Evolutionary conservation across 2,797 vertebrate species (phyloP).

Genomic region (Microcaecilia unicolor): DNA sequence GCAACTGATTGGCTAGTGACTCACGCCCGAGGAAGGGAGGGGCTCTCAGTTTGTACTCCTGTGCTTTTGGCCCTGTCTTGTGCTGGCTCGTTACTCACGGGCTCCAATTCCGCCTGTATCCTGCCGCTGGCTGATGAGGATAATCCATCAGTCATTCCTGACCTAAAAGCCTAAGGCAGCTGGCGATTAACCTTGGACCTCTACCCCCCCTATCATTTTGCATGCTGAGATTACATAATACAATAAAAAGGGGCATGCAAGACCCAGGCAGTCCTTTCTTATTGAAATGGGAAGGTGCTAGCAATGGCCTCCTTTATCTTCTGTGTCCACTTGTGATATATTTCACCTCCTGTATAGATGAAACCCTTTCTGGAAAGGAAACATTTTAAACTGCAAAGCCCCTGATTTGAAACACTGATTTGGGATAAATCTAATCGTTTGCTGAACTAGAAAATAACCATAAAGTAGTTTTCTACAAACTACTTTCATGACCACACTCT

Average conservation of each 20-base stretch:
- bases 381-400: too few species aligned
- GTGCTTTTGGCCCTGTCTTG: accelerated
- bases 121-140: conserved; percentile 33
- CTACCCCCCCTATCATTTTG: not conserved
- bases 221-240: conserved; percentile 21
- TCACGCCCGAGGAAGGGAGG: not conserved
- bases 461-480: too few species aligned
- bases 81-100: not conserved
- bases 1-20: not conserved
- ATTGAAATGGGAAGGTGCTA: too few species aligned
- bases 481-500: too few species aligned
- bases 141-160: conserved; percentile 17
- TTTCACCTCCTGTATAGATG: too few species aligned
- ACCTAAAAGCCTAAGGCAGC: conserved; percentile 5
- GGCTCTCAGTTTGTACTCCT: not conserved
- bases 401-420: too few species aligned
- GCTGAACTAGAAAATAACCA: too few species aligned
- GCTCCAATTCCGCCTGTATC: not conserved
- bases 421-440: too few species aligned
- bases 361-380: too few species aligned
- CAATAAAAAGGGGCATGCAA: conserved; percentile 15
- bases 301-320: too few species aligned
- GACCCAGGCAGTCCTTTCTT: conserved; percentile 19
- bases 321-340: too few species aligned
- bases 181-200: not conserved